A percentile compares a stretch with the other conserved stretches of the same genome.
Evolutionary conservation across 2,888 invertebrate species (phyloP).

Genomic region (Eristalis pertinax): DNA sequence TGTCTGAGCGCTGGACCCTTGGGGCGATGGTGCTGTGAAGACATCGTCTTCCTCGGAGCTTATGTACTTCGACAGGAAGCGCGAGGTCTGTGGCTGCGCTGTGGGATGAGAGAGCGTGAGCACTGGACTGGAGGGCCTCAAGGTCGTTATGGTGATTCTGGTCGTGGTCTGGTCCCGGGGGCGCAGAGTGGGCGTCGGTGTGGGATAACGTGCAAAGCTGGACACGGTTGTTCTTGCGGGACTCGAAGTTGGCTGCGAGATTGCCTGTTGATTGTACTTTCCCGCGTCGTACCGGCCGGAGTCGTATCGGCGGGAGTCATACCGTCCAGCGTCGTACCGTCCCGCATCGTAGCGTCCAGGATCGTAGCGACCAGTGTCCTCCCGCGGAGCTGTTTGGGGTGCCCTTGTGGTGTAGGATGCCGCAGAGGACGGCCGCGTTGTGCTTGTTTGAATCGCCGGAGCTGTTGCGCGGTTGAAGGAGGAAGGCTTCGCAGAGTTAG

Average conservation of each 20-base stretch:
- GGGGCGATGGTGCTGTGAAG: not conserved
- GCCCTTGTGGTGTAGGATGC: not conserved
- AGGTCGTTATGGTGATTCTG: not conserved
- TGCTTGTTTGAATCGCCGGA: not conserved
- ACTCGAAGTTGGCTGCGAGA: not conserved
- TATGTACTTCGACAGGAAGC: not conserved
- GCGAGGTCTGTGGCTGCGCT: not conserved
- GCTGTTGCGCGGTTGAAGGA: no score
- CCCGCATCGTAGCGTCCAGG: slow-evolving; percentile 20
- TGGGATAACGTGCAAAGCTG: slow-evolving; percentile 5
- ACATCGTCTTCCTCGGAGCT: not conserved
- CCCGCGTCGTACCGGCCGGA: not conserved
- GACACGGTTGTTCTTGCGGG: not conserved
- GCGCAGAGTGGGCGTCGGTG: not conserved
- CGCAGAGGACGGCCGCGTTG: not conserved
- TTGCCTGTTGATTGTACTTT: slow-evolving; percentile 3
- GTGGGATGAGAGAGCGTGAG: not conserved
- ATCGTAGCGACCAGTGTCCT: slow-evolving; percentile 13
- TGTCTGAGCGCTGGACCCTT: not conserved
- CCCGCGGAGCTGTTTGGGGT: not conserved
- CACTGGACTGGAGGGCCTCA: not conserved
- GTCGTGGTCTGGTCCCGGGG: not conserved
- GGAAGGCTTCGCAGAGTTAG: not conserved
- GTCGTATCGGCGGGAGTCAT: slow-evolving; percentile 5
- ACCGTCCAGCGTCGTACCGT: not conserved